Evolutionary conservation across 2,113 vertebrate species (phyloP).

Genomic region (Regulus satrapa): DNA sequence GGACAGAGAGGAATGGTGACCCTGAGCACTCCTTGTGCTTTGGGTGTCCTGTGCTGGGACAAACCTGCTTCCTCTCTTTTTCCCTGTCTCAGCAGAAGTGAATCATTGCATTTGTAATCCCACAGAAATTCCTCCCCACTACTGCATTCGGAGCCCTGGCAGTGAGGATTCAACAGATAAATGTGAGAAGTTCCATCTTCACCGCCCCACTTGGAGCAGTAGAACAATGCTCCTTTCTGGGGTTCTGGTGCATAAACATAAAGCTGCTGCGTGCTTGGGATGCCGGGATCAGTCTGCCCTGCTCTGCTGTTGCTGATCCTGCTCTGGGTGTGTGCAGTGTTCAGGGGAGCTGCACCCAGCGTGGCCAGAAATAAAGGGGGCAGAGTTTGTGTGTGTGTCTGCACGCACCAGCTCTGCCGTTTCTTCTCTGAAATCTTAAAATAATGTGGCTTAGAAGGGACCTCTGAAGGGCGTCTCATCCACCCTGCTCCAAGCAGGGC

Average conservation of each 20-base stretch:
- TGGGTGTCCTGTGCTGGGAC: background rate
- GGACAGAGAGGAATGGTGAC: background rate
- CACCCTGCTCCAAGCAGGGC: background rate
- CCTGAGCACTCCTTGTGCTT: background rate
- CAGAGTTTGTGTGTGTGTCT: background rate
- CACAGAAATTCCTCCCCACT: background rate
- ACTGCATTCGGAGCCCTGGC: background rate
- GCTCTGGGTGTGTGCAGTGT: rapidly evolving
- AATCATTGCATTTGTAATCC: background rate
- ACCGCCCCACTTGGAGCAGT: background rate
- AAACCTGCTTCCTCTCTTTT: background rate
- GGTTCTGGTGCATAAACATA: background rate
- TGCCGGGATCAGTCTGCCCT: background rate
- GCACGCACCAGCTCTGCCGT: background rate
- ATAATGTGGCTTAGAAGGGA: background rate
- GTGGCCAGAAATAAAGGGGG: background rate
- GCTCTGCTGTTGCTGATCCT: background rate
- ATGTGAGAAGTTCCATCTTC: background rate
- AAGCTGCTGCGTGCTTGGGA: background rate
- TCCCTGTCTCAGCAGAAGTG: background rate
- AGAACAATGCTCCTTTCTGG: background rate
- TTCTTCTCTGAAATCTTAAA: background rate
- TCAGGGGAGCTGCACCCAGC: background rate
- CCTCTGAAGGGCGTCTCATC: background rate
- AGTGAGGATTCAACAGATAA: background rate